A percentile compares a stretch with the other conserved stretches of the same genome.
Conservation (phyloP, 2,888 invertebrate genomes). For the Pyrochroa serraticornis region DNA sequence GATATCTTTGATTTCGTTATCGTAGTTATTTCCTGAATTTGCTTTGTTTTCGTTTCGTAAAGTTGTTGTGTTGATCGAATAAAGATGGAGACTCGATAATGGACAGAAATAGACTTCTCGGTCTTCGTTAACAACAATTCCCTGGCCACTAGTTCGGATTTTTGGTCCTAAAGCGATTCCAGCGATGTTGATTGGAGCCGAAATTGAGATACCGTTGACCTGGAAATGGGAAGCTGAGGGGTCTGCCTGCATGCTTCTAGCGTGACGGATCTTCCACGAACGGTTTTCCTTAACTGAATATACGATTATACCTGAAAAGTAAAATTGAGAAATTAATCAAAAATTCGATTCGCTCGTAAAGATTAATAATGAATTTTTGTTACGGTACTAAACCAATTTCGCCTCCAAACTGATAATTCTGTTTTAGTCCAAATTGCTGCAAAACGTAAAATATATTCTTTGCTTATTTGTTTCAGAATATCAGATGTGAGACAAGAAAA, state of each 20-base stretch:
- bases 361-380: neutral
- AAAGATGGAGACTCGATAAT: conserved; percentile 71
- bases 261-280: conserved; percentile 74
- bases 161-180: conserved; percentile 73
- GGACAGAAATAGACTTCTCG: conserved; percentile 71
- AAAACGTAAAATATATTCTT: too few relatives aligned
- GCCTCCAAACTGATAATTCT: neutral
- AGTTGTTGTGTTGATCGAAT: conserved; percentile 67
- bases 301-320: conserved; percentile 68
- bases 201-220: conserved; percentile 65
- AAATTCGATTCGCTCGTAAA: neutral
- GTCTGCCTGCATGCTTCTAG: conserved; percentile 67
- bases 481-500: too few relatives aligned
- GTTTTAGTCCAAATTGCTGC: too few relatives aligned
- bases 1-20: conserved; percentile 61
- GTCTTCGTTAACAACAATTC: conserved; percentile 45
- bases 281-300: conserved; percentile 68
- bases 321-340: neutral
- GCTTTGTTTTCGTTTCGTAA: conserved; percentile 64
- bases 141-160: conserved; percentile 32
- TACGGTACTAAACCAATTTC: neutral
- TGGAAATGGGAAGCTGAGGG: conserved; percentile 65
- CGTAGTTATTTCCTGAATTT: conserved; percentile 41
- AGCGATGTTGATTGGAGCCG: conserved; percentile 68
- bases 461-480: too few relatives aligned